Evolutionary conservation across 2,113 vertebrate species (phyloP), one percentile per base, ranked within the genome.

Genomic region (Odontesthes bonariensis): DNA sequence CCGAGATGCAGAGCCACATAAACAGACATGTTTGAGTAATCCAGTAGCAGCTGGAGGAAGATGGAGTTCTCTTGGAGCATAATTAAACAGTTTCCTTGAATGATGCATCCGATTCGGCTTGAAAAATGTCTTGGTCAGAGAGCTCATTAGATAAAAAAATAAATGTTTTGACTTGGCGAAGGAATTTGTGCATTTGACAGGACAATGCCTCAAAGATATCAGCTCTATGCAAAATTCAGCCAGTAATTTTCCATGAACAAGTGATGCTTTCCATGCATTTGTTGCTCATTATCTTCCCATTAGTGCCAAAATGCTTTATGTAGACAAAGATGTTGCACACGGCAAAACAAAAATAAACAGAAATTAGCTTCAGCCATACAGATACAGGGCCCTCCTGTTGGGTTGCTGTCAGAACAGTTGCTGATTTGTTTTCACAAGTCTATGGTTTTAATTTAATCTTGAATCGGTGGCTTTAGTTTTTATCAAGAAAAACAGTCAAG

Each of bases 11-110:
- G 66, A 65, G 71, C 56, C 57, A 77, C 75, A 78, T 86, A 84
- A 88, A 80, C 76, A 55, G 64, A 79, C 66, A 6, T 83, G 77
- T 71, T 88, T 84, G 83, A 74, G 57, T 88, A 71, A 70, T 83
- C 54, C 69, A 31, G 59, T 77, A 63, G 55, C 62, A 66, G 69
- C 63, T 59, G 52, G 46, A 53, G 17, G 14, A 69, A 68, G 46
- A 61, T 20, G 49, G 56, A 65, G 47, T 73, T 81, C 56, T 73
- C 69, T 56, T 62, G 57, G 0, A 47, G 51, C 0, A 10, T 71
- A 44, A 70, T 68, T 55, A 82, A 69, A 68, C 52, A 17, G 33
- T 44, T 75, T 85, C 10, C 20, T 47, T 69, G 55, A 75, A 6
- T 69, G 33, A 74, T 8, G 22, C 11, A 33, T 64, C 27, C 19